Conservation (phyloP, 2,888 invertebrate genomes). For the Metopia argyrocephala region DNA sequence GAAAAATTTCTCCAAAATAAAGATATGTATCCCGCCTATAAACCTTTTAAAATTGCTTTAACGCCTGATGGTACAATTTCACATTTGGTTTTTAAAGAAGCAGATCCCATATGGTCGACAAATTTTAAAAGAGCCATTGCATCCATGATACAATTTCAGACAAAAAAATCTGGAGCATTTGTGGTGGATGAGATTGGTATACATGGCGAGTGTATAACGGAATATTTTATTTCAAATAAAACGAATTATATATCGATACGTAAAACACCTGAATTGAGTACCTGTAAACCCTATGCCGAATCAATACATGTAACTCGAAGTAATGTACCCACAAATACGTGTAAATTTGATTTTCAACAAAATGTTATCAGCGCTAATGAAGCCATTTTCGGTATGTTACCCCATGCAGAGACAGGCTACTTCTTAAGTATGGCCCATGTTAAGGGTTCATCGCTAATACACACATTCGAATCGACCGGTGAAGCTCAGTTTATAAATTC, state of each 20-base stretch:
- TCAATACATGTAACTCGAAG: constrained; percentile 77
- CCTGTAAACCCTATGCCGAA: constrained; percentile 76
- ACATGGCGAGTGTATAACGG: constrained; percentile 80
- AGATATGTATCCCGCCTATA: constrained; percentile 78
- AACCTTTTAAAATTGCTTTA: constrained; percentile 77
- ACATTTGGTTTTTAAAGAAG: constrained; percentile 76
- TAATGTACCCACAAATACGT: constrained; percentile 78
- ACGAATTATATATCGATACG: constrained; percentile 77
- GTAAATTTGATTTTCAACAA: constrained; percentile 78
- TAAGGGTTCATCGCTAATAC: constrained; percentile 77
- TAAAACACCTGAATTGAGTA: constrained; percentile 77
- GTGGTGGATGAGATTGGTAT: constrained; percentile 80
- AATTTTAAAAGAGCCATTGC: constrained; percentile 85
- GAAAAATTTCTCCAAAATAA: constrained; percentile 78
- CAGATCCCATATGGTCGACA: constrained; percentile 83
- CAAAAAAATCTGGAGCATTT: constrained; percentile 77
- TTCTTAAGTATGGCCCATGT: constrained; percentile 76
- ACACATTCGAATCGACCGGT: constrained; percentile 78
- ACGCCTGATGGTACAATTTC: constrained; percentile 76
- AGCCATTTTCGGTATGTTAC: constrained; percentile 75
- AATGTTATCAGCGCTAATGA: constrained; percentile 78
- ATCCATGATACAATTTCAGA: constrained; percentile 82
- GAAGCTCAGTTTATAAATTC: constrained; percentile 78
- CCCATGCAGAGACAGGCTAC: constrained; percentile 76
- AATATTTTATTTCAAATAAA: constrained; percentile 78